phyloP scores from a whole-genome alignment of 2,797 vertebrate species.

The Squalus acanthias region DNA sequence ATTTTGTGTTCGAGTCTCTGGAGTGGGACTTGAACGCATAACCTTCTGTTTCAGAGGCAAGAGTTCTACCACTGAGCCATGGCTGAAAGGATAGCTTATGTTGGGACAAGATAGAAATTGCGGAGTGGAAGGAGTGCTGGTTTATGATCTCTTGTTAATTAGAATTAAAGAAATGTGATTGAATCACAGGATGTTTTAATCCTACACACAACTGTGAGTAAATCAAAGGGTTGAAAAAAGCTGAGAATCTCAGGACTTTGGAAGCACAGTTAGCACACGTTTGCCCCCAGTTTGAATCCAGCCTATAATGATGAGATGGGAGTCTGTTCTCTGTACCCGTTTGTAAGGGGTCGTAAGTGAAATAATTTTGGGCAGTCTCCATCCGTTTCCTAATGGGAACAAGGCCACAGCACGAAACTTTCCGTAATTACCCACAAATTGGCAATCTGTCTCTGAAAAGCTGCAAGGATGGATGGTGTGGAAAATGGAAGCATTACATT shows the following conservation, averaged over 20 bases:
- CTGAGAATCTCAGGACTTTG: not conserved
- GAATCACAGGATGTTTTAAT: not conserved
- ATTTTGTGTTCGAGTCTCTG: not conserved
- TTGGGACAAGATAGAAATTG: not conserved
- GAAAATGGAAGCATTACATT: not conserved
- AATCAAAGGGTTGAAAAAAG: not conserved
- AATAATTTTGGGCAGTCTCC: constrained; percentile 25
- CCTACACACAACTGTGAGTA: not conserved
- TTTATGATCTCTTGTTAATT: not conserved
- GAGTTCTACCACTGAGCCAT: not conserved
- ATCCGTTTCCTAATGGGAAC: not conserved
- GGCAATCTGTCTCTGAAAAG: not conserved
- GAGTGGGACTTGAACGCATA: not conserved
- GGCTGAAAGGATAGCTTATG: not conserved
- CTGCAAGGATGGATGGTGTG: not conserved
- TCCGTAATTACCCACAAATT: constrained; percentile 19
- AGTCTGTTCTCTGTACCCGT: constrained; percentile 9
- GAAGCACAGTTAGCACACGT: not conserved
- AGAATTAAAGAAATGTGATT: not conserved
- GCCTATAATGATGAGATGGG: not conserved
- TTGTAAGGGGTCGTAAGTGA: not conserved
- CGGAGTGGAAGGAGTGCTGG: not conserved
- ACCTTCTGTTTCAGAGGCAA: not conserved
- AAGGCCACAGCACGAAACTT: not conserved
- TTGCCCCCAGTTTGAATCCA: not conserved